phyloP scores from a whole-genome alignment of 2,113 vertebrate genomes.

The Calidris pygmaea region DNA sequence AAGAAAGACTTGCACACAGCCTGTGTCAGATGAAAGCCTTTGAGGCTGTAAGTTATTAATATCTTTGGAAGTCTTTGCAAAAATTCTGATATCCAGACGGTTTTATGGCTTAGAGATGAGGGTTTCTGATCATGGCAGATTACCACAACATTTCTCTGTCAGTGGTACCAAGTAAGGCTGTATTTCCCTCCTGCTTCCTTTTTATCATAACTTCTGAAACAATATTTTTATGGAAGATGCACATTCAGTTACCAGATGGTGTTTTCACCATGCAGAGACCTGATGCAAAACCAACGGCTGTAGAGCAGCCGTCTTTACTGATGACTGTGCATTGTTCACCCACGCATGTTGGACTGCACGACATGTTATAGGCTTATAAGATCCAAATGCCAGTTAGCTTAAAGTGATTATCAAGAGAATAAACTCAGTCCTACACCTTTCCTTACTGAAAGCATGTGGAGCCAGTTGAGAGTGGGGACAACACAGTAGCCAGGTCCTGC shows the following conservation, averaged over 20 bases:
- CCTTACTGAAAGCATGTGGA: not conserved
- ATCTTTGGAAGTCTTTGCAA: not conserved
- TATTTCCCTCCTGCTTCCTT: not conserved
- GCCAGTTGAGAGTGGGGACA: not conserved
- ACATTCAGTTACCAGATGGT: not conserved
- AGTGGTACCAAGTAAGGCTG: not conserved
- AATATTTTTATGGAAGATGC: not conserved
- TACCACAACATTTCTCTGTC: not conserved
- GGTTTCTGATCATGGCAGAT: fast-evolving
- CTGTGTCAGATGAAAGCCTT: not conserved
- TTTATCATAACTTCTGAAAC: not conserved
- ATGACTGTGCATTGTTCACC: not conserved
- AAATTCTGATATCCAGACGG: not conserved
- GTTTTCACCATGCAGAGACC: not conserved
- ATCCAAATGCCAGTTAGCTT: not conserved
- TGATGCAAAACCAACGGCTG: not conserved
- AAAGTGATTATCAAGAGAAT: not conserved
- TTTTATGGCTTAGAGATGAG: not conserved
- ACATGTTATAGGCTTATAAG: fast-evolving
- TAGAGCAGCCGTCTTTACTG: not conserved
- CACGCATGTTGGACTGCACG: not conserved
- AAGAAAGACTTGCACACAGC: not conserved
- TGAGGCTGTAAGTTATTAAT: not conserved
- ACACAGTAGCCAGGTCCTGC: not conserved
- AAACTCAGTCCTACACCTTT: not conserved